Conservation (phyloP, 2,888 invertebrate species). For the Lithophane semibrunnea region DNA sequence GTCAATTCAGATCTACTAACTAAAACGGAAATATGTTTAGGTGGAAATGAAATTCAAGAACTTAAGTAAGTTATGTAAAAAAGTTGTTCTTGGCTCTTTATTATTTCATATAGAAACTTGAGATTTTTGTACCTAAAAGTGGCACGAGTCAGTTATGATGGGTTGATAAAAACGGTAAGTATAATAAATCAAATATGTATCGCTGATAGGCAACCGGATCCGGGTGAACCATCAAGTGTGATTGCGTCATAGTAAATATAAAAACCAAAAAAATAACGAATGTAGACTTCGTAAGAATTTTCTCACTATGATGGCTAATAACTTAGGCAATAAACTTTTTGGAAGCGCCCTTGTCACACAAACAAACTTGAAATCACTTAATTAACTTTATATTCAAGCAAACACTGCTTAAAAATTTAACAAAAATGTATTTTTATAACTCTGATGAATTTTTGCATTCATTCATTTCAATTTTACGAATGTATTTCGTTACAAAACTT, state of each 20-base stretch:
- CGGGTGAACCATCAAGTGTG: too few species aligned
- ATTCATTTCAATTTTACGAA: too few species aligned
- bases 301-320: neutral
- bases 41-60: slow-evolving; percentile 1
- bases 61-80: neutral
- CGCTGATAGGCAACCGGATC: neutral
- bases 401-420: slow-evolving; percentile 13
- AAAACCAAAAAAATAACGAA: neutral
- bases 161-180: neutral
- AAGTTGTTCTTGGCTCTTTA: neutral
- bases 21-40: slow-evolving; percentile 26
- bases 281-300: neutral
- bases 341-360: too few species aligned
- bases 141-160: neutral
- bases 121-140: neutral
- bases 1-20: slow-evolving; percentile 10
- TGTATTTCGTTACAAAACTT: too few species aligned
- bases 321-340: too few species aligned
- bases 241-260: neutral
- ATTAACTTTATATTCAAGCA: neutral
- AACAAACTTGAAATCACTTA: neutral
- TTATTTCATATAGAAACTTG: neutral
- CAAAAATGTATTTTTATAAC: slow-evolving; percentile 8
- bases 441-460: slow-evolving; percentile 24
- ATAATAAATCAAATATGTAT: neutral